phyloP scores from a whole-genome alignment of 2,113 vertebrate genomes.

The Cebidichthys violaceus region DNA sequence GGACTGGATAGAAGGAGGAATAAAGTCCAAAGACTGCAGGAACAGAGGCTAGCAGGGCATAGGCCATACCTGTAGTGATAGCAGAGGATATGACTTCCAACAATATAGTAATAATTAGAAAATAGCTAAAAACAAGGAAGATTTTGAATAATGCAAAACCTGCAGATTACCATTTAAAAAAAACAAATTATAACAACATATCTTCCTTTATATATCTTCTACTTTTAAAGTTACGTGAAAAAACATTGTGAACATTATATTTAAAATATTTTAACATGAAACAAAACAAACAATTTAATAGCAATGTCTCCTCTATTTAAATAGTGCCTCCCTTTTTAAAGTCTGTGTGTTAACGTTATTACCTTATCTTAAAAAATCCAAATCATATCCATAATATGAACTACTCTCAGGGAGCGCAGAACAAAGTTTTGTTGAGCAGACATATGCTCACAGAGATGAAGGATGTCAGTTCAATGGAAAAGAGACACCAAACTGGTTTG shows the following conservation, averaged over 20 bases:
- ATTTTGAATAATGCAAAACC: not conserved
- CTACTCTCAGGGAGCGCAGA: not conserved
- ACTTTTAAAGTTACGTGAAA: not conserved
- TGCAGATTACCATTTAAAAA: not conserved
- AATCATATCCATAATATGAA: not conserved
- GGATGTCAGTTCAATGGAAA: too few species aligned
- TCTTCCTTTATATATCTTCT: not conserved
- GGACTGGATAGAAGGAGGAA: constrained; percentile 94
- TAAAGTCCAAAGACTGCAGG: constrained; percentile 94
- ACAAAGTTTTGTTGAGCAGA: not conserved
- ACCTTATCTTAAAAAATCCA: not conserved
- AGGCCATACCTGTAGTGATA: constrained; percentile 88
- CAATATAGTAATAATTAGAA: too few species aligned
- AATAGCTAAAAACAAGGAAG: not conserved
- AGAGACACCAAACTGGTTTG: not conserved
- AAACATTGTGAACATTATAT: not conserved
- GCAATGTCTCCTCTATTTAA: too few species aligned
- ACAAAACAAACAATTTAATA: too few species aligned
- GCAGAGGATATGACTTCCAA: not conserved
- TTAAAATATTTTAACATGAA: not conserved
- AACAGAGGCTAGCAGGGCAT: constrained; percentile 91
- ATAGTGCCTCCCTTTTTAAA: too few species aligned
- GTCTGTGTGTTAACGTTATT: too few species aligned
- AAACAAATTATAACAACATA: not conserved
- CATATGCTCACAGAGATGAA: not conserved